A percentile compares a stretch with the other conserved stretches of the same genome.
Evolutionary conservation across 2,797 vertebrate genomes (phyloP).

Genomic region (Enoplosus armatus): DNA sequence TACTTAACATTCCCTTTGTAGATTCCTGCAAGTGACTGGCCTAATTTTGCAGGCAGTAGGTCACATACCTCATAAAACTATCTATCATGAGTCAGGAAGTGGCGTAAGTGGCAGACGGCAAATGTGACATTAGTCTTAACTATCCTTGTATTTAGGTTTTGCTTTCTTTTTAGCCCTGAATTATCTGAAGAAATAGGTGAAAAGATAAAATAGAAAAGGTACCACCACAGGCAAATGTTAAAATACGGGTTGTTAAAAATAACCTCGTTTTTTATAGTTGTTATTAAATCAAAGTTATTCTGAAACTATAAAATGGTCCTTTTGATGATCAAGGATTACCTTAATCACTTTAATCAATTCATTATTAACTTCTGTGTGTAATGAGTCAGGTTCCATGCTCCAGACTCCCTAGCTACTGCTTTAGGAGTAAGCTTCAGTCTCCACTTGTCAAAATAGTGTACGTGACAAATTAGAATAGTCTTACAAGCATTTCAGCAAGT

Average conservation of each 20-base stretch:
- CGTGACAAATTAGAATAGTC: background rate
- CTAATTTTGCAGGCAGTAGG: constrained; percentile 67
- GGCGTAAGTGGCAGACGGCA: constrained; percentile 16
- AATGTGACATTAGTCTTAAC: constrained; percentile 29
- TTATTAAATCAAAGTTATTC: background rate
- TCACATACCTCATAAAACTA: constrained; percentile 79
- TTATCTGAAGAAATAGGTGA: background rate
- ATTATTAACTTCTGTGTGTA: background rate
- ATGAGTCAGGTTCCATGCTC: background rate
- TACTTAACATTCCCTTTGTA: constrained; percentile 50
- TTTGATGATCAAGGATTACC: background rate
- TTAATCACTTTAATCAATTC: background rate
- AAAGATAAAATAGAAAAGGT: background rate
- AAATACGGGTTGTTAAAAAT: background rate
- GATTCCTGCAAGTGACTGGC: constrained; percentile 46
- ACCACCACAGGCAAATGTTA: background rate
- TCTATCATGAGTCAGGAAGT: constrained; percentile 58
- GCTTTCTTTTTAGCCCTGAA: background rate
- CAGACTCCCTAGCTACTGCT: background rate
- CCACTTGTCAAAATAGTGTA: background rate
- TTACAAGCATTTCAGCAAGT: background rate
- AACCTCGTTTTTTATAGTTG: background rate
- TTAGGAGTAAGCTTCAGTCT: background rate
- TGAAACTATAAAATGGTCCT: background rate
- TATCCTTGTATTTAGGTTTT: background rate